Conservation (phyloP, 2,113 vertebrate species). For the Vanacampus margaritifer region DNA sequence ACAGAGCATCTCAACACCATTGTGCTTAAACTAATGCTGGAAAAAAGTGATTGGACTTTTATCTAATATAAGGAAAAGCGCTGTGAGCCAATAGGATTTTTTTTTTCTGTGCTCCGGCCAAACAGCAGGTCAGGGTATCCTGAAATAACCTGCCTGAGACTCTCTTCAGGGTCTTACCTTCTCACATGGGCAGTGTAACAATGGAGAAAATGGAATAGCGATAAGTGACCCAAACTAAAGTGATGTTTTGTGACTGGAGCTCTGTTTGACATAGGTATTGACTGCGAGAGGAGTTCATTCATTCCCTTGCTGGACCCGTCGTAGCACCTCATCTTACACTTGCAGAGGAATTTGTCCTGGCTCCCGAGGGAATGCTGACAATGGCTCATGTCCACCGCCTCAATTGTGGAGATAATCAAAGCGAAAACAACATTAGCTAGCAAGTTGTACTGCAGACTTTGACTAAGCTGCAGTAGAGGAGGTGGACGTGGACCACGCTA, state of each 20-base stretch:
- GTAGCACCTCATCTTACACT: neutral
- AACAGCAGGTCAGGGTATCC: neutral
- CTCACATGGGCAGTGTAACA: neutral
- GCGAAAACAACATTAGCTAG: neutral
- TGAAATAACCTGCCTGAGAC: neutral
- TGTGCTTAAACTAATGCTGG: conserved; percentile 43
- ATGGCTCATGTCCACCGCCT: neutral
- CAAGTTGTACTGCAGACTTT: neutral
- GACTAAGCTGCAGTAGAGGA: neutral
- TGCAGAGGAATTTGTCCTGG: neutral
- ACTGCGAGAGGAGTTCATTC: neutral
- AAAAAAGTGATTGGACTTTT: conserved; percentile 12
- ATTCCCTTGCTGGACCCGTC: neutral
- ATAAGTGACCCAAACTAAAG: neutral
- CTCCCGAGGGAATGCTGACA: neutral
- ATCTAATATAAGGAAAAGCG: neutral
- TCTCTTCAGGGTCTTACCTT: neutral
- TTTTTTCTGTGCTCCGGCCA: neutral
- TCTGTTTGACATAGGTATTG: neutral
- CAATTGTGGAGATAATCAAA: neutral
- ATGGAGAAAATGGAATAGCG: neutral
- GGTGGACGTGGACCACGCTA: neutral
- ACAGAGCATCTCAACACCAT: conserved; percentile 34
- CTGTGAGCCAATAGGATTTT: neutral
- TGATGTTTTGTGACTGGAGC: neutral